phyloP scores from a whole-genome alignment of 1,140 invertebrate species.

The Drosophila melanica region DNA sequence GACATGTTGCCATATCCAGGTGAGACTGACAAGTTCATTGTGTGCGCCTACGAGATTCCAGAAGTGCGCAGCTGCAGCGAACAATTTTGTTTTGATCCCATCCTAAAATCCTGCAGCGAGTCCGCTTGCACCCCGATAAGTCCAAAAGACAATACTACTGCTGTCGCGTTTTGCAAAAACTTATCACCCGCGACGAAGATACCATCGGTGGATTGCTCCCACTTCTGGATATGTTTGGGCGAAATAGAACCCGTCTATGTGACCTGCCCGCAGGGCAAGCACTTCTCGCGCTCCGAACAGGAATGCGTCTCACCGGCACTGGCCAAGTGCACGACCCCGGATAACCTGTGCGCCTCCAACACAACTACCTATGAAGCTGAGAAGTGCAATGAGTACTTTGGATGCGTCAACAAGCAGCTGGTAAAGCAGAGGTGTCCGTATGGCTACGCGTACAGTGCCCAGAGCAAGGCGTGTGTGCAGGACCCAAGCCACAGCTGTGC shows the following conservation, averaged over 20 bases:
- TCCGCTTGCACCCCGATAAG: neutral
- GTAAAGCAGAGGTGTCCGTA: slow-evolving; percentile 11
- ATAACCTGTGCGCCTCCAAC: slow-evolving; percentile 10
- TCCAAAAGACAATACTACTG: neutral
- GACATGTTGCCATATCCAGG: slow-evolving; percentile 11
- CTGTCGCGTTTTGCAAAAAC: neutral
- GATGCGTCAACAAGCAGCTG: slow-evolving; percentile 3
- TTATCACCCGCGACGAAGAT: neutral
- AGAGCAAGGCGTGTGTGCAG: neutral
- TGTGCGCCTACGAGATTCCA: slow-evolving; percentile 9
- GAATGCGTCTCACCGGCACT: slow-evolving; percentile 16
- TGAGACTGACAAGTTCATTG: neutral
- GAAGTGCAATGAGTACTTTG: slow-evolving; percentile 9
- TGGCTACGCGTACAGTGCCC: slow-evolving; percentile 1
- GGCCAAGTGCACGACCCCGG: slow-evolving; percentile 14
- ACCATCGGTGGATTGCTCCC: slow-evolving; percentile 10
- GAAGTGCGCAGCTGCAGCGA: slow-evolving; percentile 6
- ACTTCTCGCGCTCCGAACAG: slow-evolving; percentile 22
- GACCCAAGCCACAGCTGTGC: neutral
- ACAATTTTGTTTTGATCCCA: slow-evolving; percentile 12
- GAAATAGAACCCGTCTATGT: slow-evolving; percentile 18
- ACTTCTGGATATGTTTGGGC: slow-evolving; percentile 22
- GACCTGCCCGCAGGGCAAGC: slow-evolving; percentile 3
- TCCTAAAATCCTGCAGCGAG: neutral
- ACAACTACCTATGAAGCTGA: neutral